These are phyloP conservation scores for Campoletis sonorensis DNA, from an alignment of 1,140 invertebrate species.

Conservation along the genomic window DNA sequence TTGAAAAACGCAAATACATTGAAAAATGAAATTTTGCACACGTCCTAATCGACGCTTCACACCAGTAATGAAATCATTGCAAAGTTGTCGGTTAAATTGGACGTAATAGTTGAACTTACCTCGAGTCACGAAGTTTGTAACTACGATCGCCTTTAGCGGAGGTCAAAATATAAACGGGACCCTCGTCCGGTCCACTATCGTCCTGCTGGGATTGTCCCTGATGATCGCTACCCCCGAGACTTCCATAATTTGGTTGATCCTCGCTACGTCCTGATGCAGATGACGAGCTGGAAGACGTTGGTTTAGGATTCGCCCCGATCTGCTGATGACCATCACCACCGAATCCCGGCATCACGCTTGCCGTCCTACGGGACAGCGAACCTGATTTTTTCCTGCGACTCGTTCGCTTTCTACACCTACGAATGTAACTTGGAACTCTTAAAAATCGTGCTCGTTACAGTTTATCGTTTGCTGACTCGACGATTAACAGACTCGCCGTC, in stretches of 20 bases:
- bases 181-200: slow-evolving; percentile 73
- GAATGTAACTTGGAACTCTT: slow-evolving; percentile 68
- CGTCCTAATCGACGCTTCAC: background rate
- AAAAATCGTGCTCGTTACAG: slow-evolving; percentile 52
- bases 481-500: background rate
- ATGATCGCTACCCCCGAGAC: slow-evolving; percentile 71
- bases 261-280: slow-evolving; percentile 74
- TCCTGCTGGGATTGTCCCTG: slow-evolving; percentile 73
- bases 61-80: background rate
- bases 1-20: too few relatives aligned
- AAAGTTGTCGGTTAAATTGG: background rate
- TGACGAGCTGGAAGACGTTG: slow-evolving; percentile 73
- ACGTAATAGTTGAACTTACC: slow-evolving; percentile 55
- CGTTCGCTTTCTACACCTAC: slow-evolving; percentile 73
- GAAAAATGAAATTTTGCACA: too few relatives aligned
- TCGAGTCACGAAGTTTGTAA: slow-evolving; percentile 74
- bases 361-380: slow-evolving; percentile 72
- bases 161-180: slow-evolving; percentile 74
- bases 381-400: slow-evolving; percentile 75
- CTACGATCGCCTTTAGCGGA: slow-evolving; percentile 74
- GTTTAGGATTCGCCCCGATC: slow-evolving; percentile 46
- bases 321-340: slow-evolving; percentile 57
- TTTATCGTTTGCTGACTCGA: background rate
- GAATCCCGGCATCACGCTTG: slow-evolving; percentile 70
- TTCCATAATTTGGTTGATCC: slow-evolving; percentile 70